phyloP scores from a whole-genome alignment of 2,113 vertebrate genomes.

The Hypomesus transpacificus region DNA sequence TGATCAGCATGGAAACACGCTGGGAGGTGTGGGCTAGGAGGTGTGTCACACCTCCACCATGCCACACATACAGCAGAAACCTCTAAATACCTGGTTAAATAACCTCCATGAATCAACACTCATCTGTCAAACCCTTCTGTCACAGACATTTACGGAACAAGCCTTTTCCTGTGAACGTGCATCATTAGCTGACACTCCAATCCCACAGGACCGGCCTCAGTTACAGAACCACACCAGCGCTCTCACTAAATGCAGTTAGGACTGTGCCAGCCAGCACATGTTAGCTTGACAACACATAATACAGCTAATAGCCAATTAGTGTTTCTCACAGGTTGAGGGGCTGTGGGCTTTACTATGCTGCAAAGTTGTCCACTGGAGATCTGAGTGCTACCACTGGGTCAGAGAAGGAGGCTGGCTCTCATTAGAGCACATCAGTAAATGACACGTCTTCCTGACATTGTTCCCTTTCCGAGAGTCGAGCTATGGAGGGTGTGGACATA shows the following conservation, averaged over 20 bases:
- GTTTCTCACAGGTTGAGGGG: constrained; percentile 30
- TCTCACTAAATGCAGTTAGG: constrained; percentile 16
- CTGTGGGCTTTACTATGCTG: constrained; percentile 25
- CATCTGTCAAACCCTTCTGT: background rate
- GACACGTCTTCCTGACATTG: constrained; percentile 61
- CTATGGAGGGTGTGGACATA: constrained; percentile 21
- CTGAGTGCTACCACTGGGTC: constrained; percentile 20
- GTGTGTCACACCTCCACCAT: background rate
- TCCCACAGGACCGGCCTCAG: constrained; percentile 9
- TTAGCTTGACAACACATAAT: constrained; percentile 42
- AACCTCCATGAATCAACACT: background rate
- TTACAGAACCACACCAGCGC: constrained; percentile 14
- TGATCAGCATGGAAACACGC: background rate
- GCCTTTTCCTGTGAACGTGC: constrained; percentile 3
- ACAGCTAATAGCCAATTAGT: constrained; percentile 58
- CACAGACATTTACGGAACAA: background rate
- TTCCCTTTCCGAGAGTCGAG: constrained; percentile 32
- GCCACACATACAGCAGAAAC: no score
- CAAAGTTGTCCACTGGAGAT: constrained; percentile 15
- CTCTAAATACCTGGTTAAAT: background rate
- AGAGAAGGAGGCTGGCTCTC: constrained; percentile 39
- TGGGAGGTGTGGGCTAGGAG: background rate
- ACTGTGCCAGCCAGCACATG: constrained; percentile 1
- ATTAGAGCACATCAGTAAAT: constrained; percentile 65
- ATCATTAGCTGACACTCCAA: constrained; percentile 6